Base-by-base conservation (phyloP, 1,140 invertebrate species). In the Scaptomyza hsui region DNA sequence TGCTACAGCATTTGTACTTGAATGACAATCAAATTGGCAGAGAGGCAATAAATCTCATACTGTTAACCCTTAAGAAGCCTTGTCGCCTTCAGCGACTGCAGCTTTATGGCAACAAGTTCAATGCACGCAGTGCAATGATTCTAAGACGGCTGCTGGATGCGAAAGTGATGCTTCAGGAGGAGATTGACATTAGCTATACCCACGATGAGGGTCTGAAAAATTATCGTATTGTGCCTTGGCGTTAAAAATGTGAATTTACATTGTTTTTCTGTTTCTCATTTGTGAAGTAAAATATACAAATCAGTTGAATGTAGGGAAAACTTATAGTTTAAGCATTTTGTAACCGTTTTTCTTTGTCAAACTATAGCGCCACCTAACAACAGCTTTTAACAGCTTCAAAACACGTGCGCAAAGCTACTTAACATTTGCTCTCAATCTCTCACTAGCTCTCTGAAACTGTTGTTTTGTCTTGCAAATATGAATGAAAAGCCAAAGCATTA, bases 161-260 rank as follows among this genome's bases (percentile, higher is more conserved):
- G 0, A 12, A 57, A 4, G 82, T 90, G 15, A 0, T 91, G 16
- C 24, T 9, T 0, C 82, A 85, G 15, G 47, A 65, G 7, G 55
- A 53, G 26, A 61, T 90, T 7, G 89, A 91, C 48, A 64, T 91
- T 6, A 85, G 61, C 4, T 76, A 47, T 26, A 72, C 69, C 4
- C 85, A 56, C 35, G 89, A 90, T 52, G 72, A 89, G 37, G 52
- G 10, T 0, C 7, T 61, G 4, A 15, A 64, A 9, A 49, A 78
- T 0, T 91, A 75, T 61, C 71, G 89, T 5, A 32, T 91, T 10
- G 60, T 90, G 32, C 89, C 89, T 0, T 89, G 72, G 75, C 49
- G 68, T 1, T 85, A 67, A 42, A 16, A 42, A 0, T 29, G 24
- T 10, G 6, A 3, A 2, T 24, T 10, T 21, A 16, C 4, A 4